A percentile compares a stretch with the other conserved stretches of the same genome.
Conservation (phyloP, 2,113 vertebrate species). For the Antechinus flavipes region DNA sequence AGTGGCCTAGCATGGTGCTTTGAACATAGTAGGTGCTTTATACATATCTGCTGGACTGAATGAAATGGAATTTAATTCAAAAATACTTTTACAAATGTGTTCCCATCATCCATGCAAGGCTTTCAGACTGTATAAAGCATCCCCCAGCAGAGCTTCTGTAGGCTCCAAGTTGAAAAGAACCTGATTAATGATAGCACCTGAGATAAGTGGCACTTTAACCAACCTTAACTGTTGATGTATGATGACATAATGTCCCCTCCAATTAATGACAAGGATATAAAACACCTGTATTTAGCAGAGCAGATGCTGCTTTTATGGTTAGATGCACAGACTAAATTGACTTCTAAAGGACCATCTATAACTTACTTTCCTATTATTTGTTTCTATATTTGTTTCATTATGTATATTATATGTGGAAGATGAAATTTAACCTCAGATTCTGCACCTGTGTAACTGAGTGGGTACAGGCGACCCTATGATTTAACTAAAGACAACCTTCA, state of each 20-base stretch:
- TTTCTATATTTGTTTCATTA: constrained; percentile 81
- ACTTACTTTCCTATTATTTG: constrained; percentile 81
- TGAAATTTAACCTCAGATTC: constrained; percentile 66
- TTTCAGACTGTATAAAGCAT: not conserved
- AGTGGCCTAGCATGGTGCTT: not conserved
- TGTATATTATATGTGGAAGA: constrained; percentile 63
- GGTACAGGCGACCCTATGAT: not conserved
- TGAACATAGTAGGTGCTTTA: not conserved
- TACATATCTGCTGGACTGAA: not conserved
- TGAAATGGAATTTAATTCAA: constrained; percentile 14
- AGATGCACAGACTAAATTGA: constrained; percentile 83
- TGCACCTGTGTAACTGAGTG: constrained; percentile 34
- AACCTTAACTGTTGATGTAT: constrained; percentile 86
- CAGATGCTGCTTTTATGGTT: constrained; percentile 85
- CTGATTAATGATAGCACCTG: constrained; percentile 84
- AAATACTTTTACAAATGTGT: constrained; percentile 23
- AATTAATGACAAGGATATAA: constrained; percentile 88
- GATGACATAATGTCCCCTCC: constrained; percentile 89
- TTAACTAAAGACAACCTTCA: constrained; percentile 44
- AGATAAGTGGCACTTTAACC: constrained; percentile 86
- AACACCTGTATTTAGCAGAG: constrained; percentile 86
- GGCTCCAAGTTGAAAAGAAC: constrained; percentile 78
- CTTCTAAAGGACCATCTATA: constrained; percentile 82
- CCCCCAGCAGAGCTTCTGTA: constrained; percentile 45
- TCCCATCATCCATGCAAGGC: constrained; percentile 36